Conservation (phyloP, 2,797 vertebrate species). For the Spinus pinus region DNA sequence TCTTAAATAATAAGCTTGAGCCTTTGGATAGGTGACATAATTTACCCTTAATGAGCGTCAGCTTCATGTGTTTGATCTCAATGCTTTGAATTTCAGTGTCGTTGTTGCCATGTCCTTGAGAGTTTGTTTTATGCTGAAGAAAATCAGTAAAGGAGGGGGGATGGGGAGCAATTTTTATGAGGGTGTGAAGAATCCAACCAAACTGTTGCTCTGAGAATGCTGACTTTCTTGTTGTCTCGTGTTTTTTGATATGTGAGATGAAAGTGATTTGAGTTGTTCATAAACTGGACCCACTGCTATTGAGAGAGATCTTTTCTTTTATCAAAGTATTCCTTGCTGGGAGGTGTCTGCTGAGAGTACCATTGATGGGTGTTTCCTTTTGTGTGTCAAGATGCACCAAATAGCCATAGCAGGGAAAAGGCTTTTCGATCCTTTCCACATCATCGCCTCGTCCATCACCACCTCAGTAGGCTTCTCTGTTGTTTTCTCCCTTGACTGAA, state of each 20-base stretch:
- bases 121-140: background rate
- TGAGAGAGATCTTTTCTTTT: background rate
- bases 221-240: background rate
- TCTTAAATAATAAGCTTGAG: conserved; percentile 48
- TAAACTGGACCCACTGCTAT: background rate
- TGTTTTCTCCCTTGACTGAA: background rate
- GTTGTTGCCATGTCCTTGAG: conserved; percentile 14
- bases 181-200: background rate
- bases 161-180: background rate
- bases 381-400: background rate
- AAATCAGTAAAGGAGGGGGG: background rate
- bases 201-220: background rate
- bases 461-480: background rate
- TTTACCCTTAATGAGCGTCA: conserved; percentile 11
- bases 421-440: background rate
- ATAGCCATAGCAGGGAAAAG: background rate
- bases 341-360: background rate
- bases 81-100: background rate
- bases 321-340: background rate
- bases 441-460: fast-evolving
- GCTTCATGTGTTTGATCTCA: conserved; percentile 39
- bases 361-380: background rate
- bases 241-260: background rate
- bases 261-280: background rate
- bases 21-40: conserved; percentile 44